Conservation (phyloP, 2,888 invertebrate genomes). For the Eupithecia pulchellata region DNA sequence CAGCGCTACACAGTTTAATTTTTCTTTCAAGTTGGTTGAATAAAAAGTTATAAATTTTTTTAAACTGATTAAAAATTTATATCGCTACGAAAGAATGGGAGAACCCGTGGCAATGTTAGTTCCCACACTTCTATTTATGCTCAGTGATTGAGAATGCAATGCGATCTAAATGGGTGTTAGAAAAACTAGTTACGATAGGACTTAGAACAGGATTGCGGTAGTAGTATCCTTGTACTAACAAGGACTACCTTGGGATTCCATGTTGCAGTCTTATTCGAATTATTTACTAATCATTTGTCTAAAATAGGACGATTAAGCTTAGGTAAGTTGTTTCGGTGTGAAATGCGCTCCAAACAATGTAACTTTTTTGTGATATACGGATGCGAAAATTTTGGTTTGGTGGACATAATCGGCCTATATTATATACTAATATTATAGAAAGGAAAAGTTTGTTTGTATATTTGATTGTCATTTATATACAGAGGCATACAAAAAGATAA, state of each 20-base stretch:
- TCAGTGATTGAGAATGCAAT: slow-evolving; percentile 16
- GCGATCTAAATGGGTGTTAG: background rate
- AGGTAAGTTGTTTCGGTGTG: too few species aligned
- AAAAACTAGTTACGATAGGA: slow-evolving; percentile 4
- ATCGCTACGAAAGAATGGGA: background rate
- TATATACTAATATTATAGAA: too few species aligned
- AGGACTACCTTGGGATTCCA: slow-evolving; percentile 1
- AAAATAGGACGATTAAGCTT: too few species aligned
- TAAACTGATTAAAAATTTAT: background rate
- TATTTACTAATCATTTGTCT: too few species aligned
- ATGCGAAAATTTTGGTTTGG: too few species aligned
- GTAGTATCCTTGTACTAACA: slow-evolving; percentile 18
- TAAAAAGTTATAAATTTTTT: too few species aligned
- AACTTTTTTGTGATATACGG: too few species aligned
- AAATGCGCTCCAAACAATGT: too few species aligned
- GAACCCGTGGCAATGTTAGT: background rate
- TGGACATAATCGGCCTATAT: too few species aligned
- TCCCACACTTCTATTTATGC: slow-evolving; percentile 16
- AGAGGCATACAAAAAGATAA: too few species aligned
- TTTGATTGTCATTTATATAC: too few species aligned
- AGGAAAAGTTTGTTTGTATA: too few species aligned
- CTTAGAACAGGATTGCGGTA: slow-evolving; percentile 4
- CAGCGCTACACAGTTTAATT: background rate
- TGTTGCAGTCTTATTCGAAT: background rate
- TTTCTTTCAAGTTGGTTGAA: background rate